Evolutionary conservation across 2,113 vertebrate species (phyloP), one percentile per base, ranked within the genome.

Genomic region (Gopherus evgoodei): DNA sequence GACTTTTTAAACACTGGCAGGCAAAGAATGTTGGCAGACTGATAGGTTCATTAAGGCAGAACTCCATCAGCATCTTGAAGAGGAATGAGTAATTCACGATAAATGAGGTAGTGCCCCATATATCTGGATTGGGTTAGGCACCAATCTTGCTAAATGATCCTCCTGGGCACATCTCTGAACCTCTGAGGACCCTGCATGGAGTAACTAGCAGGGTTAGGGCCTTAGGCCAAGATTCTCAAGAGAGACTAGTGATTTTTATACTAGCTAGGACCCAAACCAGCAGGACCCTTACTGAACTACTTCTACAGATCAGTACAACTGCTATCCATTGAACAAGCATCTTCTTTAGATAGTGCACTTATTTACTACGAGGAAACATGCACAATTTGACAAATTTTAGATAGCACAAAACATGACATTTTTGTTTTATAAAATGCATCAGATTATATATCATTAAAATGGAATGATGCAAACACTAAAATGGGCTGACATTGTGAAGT

Each of bases 361-460:
- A 86, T 76, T 90, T 95, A 93, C 29, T 57, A 90, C 89, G 56
- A 92, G 57, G 86, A 96, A 94, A 96, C 82, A 44, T 80, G 93
- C 93, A 95, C 84, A 97, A 94, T 87, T 65, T 96, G 93, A 97
- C 91, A 95, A 91, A 96, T 85, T 96, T 94, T 69, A 80, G 62
- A 95, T 81, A 96, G 88, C 88, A 89, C 69, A 93, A 96, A 86
- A 54, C 83, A 91, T 93, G 95, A 22, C 88, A 83, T 56, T 95
- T 90, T 95, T 95, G 91, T 93, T 92, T 95, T 88, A 91, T 87
- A 94, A 96, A 96, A 94, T 57, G 72, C 88, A 96, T 89, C 91
- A 96, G 93, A 96, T 93, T 94, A 96, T 76, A 91, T 53, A 93
- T 90, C 97, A 96, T 96, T 96, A 97, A 97, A 97, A 93, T 85